Percentiles rank a stretch among this genome's conserved stretches.
phyloP scores from a whole-genome alignment of 1,140 invertebrate species.

The Agraylea sexmaculata region DNA sequence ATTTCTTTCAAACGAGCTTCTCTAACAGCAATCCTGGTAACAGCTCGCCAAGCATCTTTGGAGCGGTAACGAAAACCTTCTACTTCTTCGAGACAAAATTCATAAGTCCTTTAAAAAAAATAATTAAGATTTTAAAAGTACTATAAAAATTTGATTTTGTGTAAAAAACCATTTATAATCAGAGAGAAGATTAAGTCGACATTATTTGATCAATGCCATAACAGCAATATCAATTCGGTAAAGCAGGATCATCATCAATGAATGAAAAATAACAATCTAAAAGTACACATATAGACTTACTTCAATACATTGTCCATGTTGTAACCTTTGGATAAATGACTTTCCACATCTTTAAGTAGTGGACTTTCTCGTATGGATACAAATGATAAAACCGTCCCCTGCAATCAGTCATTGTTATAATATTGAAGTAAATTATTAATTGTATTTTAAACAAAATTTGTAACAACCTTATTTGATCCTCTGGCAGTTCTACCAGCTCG shows the following conservation, averaged over 20 bases:
- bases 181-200: constrained; percentile 23
- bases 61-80: constrained; percentile 92
- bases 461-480: constrained; percentile 66
- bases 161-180: constrained; percentile 5
- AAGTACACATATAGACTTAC: constrained; percentile 27
- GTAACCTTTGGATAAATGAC: constrained; percentile 53
- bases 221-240: constrained; percentile 18
- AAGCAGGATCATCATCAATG: constrained; percentile 13
- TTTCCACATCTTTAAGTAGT: constrained; percentile 65
- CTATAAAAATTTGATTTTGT: background rate
- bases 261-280: constrained; percentile 1
- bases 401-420: constrained; percentile 21
- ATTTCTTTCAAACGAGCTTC: constrained; percentile 95
- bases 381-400: constrained; percentile 91
- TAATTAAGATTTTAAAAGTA: constrained; percentile 10
- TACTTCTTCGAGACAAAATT: constrained; percentile 90
- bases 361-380: constrained; percentile 71
- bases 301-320: constrained; percentile 40
- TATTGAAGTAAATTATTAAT: background rate
- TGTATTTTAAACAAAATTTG: constrained; percentile 5
- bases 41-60: constrained; percentile 85
- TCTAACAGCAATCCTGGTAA: constrained; percentile 82
- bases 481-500: constrained; percentile 88
- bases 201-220: constrained; percentile 17
- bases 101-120: constrained; percentile 62